A percentile compares a stretch with the other conserved stretches of the same genome.
These are phyloP conservation scores for Dasyornis broadbenti DNA, from an alignment of 2,113 vertebrate species.

Conservation along the genomic window DNA sequence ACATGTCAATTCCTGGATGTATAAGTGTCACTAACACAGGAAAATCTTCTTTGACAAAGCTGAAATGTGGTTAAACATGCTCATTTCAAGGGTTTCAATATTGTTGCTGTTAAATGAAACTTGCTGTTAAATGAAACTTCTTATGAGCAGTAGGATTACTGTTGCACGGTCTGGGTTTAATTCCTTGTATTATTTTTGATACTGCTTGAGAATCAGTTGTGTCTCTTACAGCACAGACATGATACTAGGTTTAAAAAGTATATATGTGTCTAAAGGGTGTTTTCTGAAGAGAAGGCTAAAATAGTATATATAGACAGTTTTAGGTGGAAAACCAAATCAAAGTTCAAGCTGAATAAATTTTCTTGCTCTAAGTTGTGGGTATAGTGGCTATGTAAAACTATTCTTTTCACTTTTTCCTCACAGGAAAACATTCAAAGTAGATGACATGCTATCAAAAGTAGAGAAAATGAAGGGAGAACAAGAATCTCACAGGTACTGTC, in stretches of 20 bases:
- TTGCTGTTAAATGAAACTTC: background rate
- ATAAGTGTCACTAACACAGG: background rate
- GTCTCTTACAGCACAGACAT: accelerated
- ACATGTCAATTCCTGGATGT: background rate
- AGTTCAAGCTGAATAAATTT: background rate
- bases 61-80: background rate
- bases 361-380: background rate
- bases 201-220: background rate
- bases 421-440: slow-evolving; percentile 96
- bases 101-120: background rate
- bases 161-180: background rate
- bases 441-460: slow-evolving; percentile 91
- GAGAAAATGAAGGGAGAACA: slow-evolving; percentile 97
- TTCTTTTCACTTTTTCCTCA: slow-evolving; percentile 4
- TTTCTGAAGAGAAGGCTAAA: background rate
- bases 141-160: background rate
- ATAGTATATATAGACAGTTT: background rate
- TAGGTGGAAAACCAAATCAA: background rate
- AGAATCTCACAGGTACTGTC: slow-evolving; percentile 91
- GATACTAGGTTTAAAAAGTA: background rate
- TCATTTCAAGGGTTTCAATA: background rate
- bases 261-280: background rate
- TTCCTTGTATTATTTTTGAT: background rate
- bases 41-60: background rate
- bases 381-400: background rate